Percentiles rank a stretch among this genome's conserved stretches.
phyloP scores from a whole-genome alignment of 1,140 invertebrate species.

The Macrocentrus cingulum region DNA sequence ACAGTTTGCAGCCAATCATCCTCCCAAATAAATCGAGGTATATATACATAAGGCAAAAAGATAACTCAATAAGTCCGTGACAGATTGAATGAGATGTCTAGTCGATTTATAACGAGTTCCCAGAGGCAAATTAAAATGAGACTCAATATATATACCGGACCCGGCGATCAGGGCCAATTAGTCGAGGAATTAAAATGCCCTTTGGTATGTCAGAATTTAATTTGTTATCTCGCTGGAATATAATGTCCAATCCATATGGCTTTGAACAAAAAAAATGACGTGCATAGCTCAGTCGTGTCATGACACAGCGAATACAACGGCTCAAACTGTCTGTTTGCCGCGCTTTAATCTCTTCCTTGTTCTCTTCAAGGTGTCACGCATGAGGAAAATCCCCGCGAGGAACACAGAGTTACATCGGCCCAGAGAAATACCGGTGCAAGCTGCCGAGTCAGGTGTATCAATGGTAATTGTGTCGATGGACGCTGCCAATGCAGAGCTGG shows the following conservation, averaged over 20 bases:
- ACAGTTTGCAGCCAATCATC: constrained; percentile 50
- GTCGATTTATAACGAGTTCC: constrained; percentile 10
- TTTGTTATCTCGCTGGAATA: no score
- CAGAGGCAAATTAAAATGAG: background rate
- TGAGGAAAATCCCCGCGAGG: background rate
- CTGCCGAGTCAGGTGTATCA: constrained; percentile 72
- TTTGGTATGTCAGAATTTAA: no score
- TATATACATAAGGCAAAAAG: no score
- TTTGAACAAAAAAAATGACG: no score
- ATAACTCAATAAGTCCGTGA: constrained; percentile 9
- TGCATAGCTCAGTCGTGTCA: no score
- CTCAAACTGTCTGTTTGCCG: no score
- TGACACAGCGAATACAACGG: no score
- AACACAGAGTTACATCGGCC: constrained; percentile 26
- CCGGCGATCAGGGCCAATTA: background rate
- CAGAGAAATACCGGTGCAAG: constrained; percentile 52
- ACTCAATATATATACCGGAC: background rate
- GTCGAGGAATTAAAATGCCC: constrained; percentile 1
- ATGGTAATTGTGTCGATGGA: constrained; percentile 73
- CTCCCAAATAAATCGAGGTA: background rate
- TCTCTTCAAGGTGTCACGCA: constrained; percentile 12
- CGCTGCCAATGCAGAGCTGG: constrained; percentile 74
- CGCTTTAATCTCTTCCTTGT: background rate
- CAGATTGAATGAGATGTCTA: constrained; percentile 13
- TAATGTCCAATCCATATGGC: no score